Percentiles rank a stretch among this genome's conserved stretches.
These are phyloP conservation scores for Trichopoda pennipes DNA, from an alignment of 2,888 invertebrate species.

Conservation along the genomic window DNA sequence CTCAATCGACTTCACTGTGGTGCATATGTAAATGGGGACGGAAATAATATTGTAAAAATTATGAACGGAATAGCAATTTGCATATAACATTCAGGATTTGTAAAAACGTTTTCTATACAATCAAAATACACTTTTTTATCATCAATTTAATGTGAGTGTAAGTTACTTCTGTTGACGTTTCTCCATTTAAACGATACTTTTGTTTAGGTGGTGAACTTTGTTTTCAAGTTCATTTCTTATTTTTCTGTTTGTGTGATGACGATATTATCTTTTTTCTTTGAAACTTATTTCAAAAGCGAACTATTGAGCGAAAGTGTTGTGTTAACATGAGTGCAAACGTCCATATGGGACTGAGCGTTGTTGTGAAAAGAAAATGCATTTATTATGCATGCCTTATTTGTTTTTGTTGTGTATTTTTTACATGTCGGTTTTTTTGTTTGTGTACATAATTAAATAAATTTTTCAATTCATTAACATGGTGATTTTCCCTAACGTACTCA, in stretches of 20 bases:
- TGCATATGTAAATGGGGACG: too few relatives aligned
- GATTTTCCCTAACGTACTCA: neutral
- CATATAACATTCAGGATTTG: too few relatives aligned
- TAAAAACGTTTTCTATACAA: too few relatives aligned
- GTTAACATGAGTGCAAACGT: conserved; percentile 50
- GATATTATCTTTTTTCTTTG: conserved; percentile 44
- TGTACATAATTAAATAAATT: conserved; percentile 42
- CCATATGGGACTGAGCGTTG: conserved; percentile 22
- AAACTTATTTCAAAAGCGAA: conserved; percentile 48
- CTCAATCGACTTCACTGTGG: too few relatives aligned
- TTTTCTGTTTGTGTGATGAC: neutral
- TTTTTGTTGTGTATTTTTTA: neutral
- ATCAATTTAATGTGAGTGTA: neutral
- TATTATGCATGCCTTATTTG: neutral
- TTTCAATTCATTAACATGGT: conserved; percentile 15
- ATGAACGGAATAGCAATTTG: too few relatives aligned
- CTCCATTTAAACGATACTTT: neutral
- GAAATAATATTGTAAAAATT: too few relatives aligned
- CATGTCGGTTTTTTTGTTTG: neutral
- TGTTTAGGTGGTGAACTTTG: neutral
- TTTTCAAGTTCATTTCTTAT: neutral
- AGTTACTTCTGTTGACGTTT: neutral
- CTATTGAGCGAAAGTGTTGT: conserved; percentile 49
- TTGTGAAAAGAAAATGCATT: conserved; percentile 16
- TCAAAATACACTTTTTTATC: neutral